Evolutionary conservation across 2,888 invertebrate species (phyloP), one percentile per base, ranked within the genome.

Genomic region (Volucella inflata): DNA sequence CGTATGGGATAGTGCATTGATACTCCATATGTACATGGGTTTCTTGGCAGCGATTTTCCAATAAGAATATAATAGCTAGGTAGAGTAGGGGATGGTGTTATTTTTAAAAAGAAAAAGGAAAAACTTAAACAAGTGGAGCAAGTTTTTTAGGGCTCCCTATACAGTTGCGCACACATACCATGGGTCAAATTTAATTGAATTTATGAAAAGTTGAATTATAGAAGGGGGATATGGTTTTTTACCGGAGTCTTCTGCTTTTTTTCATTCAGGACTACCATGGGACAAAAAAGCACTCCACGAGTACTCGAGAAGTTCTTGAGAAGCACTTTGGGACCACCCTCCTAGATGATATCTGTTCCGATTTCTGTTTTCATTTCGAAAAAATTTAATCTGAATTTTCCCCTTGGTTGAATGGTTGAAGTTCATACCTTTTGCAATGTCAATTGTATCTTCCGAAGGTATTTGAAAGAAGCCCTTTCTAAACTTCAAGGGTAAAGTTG

Each of bases 161-260:
- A 70, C 60, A 53, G 64, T 44, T 79, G 50, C 75, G 53, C 65
- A 70, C 55, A 48, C 46, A 38, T 67, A 44, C 48, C 60, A 79
- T 59, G 79, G 79, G 84, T 84, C 79, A 79, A 46, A 79, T 53
- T 79, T 84, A 84, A 84, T 84, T 84, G 84, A 84, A 84, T 84
- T 79, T 79, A 79, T 79, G 75, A 84, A 84, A 84, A 84, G 70
- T 84, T 79, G 74, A 75, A 71, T 65, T 57, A 57, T 75, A 59
- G 51, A 46, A 16, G 68, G 68, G 30, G 30, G 6, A 30, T 30
- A 4, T 30, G 30, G 6, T 6, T 30, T 30, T 30, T 30, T n/a
- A n/a, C n/a, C n/a, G n/a, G n/a, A n/a, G n/a, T n/a, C n/a, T 30
- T 30, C 62, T 67, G 67, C 48, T 55, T 71, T n/a, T n/a, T n/a